Evolutionary conservation across 2,113 vertebrate genomes (phyloP).

Genomic region (Macroglossus sobrinus): DNA sequence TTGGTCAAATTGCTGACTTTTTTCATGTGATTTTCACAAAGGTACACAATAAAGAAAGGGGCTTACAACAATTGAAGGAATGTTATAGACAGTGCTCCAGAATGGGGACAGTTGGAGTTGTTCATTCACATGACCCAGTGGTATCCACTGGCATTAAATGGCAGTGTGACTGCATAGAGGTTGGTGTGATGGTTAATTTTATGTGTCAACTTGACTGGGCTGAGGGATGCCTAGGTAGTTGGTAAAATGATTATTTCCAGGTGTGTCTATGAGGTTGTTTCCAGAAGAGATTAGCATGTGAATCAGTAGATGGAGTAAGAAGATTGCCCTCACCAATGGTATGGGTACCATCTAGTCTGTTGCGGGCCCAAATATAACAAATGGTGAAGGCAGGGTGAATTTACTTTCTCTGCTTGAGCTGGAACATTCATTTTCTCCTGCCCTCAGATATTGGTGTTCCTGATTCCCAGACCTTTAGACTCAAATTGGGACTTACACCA

Average conservation of each 20-base stretch:
- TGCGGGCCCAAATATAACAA: not conserved
- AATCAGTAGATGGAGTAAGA: not conserved
- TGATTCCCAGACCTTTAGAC: not conserved
- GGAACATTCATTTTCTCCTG: not conserved
- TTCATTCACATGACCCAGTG: not conserved
- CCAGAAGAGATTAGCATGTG: not conserved
- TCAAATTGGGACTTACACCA: not conserved
- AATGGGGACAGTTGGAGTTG: not conserved
- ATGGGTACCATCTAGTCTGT: not conserved
- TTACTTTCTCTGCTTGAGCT: not conserved
- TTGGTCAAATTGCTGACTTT: not conserved
- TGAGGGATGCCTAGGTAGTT: not conserved
- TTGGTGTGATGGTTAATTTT: not conserved
- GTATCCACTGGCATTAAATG: not conserved
- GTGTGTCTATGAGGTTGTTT: not conserved
- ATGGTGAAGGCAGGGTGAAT: not conserved
- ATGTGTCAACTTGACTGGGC: not conserved
- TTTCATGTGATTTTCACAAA: not conserved
- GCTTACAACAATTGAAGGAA: not conserved
- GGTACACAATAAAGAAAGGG: not conserved
- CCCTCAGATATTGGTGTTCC: not conserved
- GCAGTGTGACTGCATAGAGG: not conserved
- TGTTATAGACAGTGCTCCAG: not conserved
- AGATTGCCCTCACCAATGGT: not conserved
- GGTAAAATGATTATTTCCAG: not conserved